Evolutionary conservation across 1,140 invertebrate species (phyloP).

Genomic region (Drosophila ogumai): DNA sequence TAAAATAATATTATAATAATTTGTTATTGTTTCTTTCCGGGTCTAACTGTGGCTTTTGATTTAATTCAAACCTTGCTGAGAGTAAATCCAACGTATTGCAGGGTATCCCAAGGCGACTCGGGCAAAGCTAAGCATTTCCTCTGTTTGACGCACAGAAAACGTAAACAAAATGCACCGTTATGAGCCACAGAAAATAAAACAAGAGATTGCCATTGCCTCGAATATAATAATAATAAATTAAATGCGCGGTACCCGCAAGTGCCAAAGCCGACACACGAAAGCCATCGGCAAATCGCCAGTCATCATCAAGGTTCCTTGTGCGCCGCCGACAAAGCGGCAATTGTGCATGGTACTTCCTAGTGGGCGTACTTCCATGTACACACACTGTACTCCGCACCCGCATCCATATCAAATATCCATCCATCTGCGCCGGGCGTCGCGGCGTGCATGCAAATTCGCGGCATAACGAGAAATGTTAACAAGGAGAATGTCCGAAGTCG

Average conservation of each 20-base stretch:
- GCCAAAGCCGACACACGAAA: conserved; percentile 14
- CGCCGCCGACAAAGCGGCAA: conserved; percentile 54
- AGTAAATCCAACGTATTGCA: background rate
- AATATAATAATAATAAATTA: conserved; percentile 62
- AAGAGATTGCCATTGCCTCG: conserved; percentile 25
- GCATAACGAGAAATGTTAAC: conserved; percentile 69
- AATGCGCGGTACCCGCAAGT: conserved; percentile 39
- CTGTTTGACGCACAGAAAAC: conserved; percentile 46
- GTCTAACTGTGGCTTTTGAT: too few relatives aligned
- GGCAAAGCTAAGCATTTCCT: background rate
- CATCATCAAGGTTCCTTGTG: conserved; percentile 49
- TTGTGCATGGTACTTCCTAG: conserved; percentile 45
- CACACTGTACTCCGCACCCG: background rate
- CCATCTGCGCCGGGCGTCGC: conserved; percentile 20
- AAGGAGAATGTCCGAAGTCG: conserved; percentile 42
- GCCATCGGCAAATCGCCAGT: conserved; percentile 38
- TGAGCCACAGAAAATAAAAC: conserved; percentile 16
- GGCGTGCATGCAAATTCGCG: conserved; percentile 64
- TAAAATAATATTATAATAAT: too few relatives aligned
- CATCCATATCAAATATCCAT: conserved; percentile 18
- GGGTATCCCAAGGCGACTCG: conserved; percentile 19
- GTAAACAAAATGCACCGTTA: conserved; percentile 59
- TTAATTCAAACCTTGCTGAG: too few relatives aligned
- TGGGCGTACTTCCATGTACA: conserved; percentile 8
- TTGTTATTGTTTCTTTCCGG: too few relatives aligned